Percentiles rank a stretch among this genome's conserved stretches.
Evolutionary conservation across 2,113 vertebrate species (phyloP).

Genomic region (Mustela nigripes): DNA sequence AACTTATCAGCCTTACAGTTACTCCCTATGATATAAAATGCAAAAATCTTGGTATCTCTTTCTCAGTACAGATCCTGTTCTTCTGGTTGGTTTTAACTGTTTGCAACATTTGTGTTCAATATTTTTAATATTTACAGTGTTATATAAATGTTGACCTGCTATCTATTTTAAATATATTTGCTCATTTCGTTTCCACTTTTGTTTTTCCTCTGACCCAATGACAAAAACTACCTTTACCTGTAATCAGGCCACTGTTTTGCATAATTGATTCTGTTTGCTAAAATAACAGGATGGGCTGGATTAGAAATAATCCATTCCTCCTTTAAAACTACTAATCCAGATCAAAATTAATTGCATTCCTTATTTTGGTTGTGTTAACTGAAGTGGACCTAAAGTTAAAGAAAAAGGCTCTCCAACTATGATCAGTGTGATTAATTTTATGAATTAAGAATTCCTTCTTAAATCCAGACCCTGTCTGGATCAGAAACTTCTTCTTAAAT

Average conservation of each 20-base stretch:
- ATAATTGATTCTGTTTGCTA: conserved; percentile 63
- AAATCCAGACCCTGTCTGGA: not conserved
- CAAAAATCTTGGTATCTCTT: conserved; percentile 16
- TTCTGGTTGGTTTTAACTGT: not conserved
- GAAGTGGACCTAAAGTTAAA: conserved; percentile 46
- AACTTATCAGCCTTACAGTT: not conserved
- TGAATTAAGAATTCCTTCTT: conserved; percentile 42
- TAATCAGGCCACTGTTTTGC: conserved; percentile 58
- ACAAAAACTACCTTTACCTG: conserved; percentile 8
- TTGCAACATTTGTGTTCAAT: not conserved
- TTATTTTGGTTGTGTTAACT: conserved; percentile 57
- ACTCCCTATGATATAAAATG: not conserved
- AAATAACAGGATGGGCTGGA: conserved; percentile 58
- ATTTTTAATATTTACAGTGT: conserved; percentile 6
- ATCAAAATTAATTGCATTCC: conserved; percentile 51
- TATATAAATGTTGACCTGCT: conserved; percentile 50
- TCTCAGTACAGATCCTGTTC: not conserved
- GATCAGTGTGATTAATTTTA: conserved; percentile 55
- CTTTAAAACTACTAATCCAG: conserved; percentile 67
- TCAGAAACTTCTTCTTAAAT: not conserved
- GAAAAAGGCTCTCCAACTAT: not conserved
- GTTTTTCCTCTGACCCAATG: not conserved
- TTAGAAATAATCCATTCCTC: conserved; percentile 65
- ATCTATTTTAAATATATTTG: conserved; percentile 68
- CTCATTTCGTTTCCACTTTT: not conserved